Percentiles rank a stretch among this genome's conserved stretches.
Evolutionary conservation across 2,113 vertebrate species (phyloP).

Genomic region (Pantherophis guttatus): DNA sequence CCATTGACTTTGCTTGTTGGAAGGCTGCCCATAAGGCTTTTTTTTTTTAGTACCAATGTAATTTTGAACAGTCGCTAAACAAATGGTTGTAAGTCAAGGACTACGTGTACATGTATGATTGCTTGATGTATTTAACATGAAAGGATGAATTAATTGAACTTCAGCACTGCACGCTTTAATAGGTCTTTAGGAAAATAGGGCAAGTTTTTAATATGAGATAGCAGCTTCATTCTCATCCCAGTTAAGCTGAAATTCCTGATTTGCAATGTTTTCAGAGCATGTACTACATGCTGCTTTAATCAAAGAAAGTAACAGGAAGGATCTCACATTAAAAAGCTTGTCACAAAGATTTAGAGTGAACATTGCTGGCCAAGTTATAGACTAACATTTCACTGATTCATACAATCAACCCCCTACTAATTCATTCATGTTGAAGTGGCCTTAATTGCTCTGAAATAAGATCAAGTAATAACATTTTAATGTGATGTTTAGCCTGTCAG

Average conservation of each 20-base stretch:
- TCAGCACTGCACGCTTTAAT: neutral
- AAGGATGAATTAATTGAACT: neutral
- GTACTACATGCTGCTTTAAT: neutral
- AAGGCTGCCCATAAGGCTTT: neutral
- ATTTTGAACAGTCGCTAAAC: neutral
- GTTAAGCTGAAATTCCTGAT: neutral
- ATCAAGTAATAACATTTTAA: neutral
- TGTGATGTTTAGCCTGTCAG: neutral
- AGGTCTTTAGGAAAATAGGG: neutral
- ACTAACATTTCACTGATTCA: neutral
- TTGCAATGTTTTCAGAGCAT: neutral
- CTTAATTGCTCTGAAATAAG: neutral
- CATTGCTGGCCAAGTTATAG: neutral
- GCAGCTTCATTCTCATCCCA: neutral
- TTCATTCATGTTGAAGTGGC: neutral
- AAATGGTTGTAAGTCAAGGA: neutral
- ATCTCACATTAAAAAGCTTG: neutral
- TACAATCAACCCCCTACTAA: neutral
- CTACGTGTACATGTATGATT: neutral
- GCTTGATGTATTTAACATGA: neutral
- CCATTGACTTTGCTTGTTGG: neutral
- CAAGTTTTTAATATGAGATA: neutral
- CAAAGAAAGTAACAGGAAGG: neutral
- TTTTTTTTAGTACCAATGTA: neutral
- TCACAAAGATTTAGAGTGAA: neutral